phyloP scores from a whole-genome alignment of 1,140 invertebrate genomes.

The Lepidurus couesii region DNA sequence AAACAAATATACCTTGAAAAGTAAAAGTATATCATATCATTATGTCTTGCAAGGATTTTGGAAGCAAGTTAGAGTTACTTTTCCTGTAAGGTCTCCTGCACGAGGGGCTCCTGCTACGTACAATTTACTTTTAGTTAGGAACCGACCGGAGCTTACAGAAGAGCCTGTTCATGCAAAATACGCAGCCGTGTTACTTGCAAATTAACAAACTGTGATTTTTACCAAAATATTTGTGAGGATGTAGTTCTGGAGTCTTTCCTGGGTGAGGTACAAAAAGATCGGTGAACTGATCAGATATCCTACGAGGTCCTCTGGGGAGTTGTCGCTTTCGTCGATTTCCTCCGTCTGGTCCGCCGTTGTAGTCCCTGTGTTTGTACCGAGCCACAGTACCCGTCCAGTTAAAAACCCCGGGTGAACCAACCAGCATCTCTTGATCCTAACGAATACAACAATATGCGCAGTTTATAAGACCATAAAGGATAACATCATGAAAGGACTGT shows the following conservation, averaged over 20 bases:
- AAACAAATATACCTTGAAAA: constrained; percentile 42
- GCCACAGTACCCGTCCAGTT: constrained; percentile 43
- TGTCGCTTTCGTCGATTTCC: constrained; percentile 33
- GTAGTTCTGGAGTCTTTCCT: constrained; percentile 31
- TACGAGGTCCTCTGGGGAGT: not conserved
- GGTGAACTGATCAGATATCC: constrained; percentile 23
- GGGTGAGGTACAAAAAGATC: constrained; percentile 37
- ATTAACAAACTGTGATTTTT: constrained; percentile 11
- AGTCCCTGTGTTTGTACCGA: constrained; percentile 35
- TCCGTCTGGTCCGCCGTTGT: not conserved
- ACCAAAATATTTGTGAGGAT: constrained; percentile 41
- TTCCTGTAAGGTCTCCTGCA: constrained; percentile 44
- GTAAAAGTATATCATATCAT: not conserved
- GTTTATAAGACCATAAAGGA: not conserved
- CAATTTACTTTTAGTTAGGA: constrained; percentile 41
- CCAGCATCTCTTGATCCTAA: constrained; percentile 40
- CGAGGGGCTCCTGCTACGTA: constrained; percentile 53
- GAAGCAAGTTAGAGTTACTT: constrained; percentile 42
- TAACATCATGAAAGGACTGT: not conserved
- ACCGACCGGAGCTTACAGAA: constrained; percentile 53
- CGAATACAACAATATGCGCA: constrained; percentile 6
- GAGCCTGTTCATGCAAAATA: constrained; percentile 47
- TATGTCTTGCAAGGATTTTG: constrained; percentile 11
- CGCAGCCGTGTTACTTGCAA: not conserved
- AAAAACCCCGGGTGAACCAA: constrained; percentile 47